Conservation (phyloP, 2,797 vertebrate species). For the Pseudochaenichthys georgianus region DNA sequence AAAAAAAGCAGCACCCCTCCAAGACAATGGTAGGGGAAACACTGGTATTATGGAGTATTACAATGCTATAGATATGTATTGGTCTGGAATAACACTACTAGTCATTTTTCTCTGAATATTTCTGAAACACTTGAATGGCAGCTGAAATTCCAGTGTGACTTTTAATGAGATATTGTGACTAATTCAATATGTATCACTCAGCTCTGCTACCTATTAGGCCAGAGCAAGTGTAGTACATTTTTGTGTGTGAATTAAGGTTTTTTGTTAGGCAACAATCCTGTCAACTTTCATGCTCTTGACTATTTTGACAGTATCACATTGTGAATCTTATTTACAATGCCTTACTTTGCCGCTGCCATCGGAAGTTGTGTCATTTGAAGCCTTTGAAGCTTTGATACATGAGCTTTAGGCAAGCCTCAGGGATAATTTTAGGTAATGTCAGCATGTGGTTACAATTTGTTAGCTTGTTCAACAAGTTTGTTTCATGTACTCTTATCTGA, state of each 20-base stretch:
- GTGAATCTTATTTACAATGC: conserved; percentile 40
- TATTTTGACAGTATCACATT: conserved; percentile 44
- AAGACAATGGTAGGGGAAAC: too few species aligned
- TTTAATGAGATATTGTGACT: neutral
- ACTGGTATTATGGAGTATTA: neutral
- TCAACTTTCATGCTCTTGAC: conserved; percentile 39
- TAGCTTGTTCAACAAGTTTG: conserved; percentile 10
- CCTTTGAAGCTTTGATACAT: conserved; percentile 43
- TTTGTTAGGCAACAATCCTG: neutral
- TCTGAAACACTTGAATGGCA: neutral
- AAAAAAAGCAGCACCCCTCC: too few species aligned
- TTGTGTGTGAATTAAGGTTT: conserved; percentile 11
- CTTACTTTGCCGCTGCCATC: conserved; percentile 16
- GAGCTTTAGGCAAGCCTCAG: conserved; percentile 37
- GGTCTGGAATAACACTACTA: neutral
- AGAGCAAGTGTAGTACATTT: neutral
- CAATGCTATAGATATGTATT: neutral
- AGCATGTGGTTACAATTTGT: conserved; percentile 35
- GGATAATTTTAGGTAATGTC: conserved; percentile 55
- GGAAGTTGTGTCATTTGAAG: conserved; percentile 42
- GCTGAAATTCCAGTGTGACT: neutral
- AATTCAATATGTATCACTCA: neutral
- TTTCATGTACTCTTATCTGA: neutral
- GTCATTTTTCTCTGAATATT: neutral
- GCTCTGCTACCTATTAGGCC: neutral